Evolutionary conservation across 2,888 invertebrate species (phyloP).

Genomic region (Orchesella flavescens): DNA sequence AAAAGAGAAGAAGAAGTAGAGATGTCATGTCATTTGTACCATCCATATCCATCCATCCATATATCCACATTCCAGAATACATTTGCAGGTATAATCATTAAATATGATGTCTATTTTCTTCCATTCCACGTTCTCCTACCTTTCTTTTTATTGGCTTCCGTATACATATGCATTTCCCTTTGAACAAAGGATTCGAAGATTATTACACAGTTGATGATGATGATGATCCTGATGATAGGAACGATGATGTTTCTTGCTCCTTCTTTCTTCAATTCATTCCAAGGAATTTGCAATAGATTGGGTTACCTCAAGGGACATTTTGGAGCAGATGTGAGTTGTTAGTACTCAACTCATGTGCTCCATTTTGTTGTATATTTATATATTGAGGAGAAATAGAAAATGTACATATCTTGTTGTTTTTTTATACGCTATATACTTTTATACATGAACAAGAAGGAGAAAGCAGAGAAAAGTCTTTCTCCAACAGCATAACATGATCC

Average conservation of each 20-base stretch:
- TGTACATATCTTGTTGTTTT: not conserved
- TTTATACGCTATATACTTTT: no score
- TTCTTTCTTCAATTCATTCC: not conserved
- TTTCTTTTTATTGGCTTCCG: slow-evolving; percentile 3
- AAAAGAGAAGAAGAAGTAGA: not conserved
- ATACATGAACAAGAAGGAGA: not conserved
- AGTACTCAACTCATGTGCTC: not conserved
- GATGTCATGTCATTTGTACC: no score
- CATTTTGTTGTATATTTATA: not conserved
- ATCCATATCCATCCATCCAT: no score
- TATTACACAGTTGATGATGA: not conserved
- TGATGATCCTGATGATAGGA: no score
- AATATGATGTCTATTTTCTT: not conserved
- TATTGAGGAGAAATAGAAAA: not conserved
- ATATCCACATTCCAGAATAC: no score
- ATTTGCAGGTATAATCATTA: not conserved
- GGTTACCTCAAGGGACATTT: slow-evolving; percentile 20
- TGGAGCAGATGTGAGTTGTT: slow-evolving; percentile 14
- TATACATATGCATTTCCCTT: not conserved
- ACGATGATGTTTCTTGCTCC: not conserved
- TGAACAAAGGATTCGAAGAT: slow-evolving; percentile 2
- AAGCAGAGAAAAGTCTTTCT: not conserved
- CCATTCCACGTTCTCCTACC: not conserved
- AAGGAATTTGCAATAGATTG: not conserved
- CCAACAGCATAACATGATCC: not conserved